A percentile compares a stretch with the other conserved stretches of the same genome.
Evolutionary conservation across 1,140 invertebrate species (phyloP).

Genomic region (Matsumurasca onukii): DNA sequence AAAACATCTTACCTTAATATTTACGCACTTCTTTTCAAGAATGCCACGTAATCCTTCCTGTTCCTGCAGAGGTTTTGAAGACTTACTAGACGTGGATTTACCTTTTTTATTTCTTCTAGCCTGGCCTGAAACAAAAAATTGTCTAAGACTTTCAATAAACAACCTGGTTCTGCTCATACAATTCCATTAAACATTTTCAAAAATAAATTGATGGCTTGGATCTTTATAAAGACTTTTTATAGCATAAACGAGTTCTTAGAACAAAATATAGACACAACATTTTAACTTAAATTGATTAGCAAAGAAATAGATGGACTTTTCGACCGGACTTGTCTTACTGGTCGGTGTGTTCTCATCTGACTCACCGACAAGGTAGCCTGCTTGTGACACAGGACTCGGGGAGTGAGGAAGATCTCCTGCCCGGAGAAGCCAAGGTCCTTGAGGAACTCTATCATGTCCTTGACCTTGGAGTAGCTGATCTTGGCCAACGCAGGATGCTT

Average conservation of each 20-base stretch:
- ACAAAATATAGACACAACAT: neutral
- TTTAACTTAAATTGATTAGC: neutral
- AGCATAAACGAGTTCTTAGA: neutral
- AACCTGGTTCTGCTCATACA: neutral
- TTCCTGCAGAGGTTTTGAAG: slow-evolving; percentile 6
- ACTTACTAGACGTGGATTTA: neutral
- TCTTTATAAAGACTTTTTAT: neutral
- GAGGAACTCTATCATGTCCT: slow-evolving; percentile 43
- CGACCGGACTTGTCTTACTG: no score
- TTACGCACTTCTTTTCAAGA: neutral
- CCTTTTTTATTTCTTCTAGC: slow-evolving; percentile 19
- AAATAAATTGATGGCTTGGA: neutral
- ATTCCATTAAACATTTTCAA: neutral
- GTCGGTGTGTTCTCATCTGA: no score
- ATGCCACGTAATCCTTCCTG: neutral
- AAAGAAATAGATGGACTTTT: neutral
- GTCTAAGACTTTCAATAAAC: neutral
- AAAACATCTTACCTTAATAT: no score
- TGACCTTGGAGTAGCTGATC: slow-evolving; percentile 41
- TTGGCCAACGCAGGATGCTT: slow-evolving; percentile 37
- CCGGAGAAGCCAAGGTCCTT: slow-evolving; percentile 39
- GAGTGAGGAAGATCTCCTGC: slow-evolving; percentile 37
- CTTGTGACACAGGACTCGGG: slow-evolving; percentile 43
- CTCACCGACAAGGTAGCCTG: slow-evolving; percentile 38
- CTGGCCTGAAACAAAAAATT: slow-evolving; percentile 28